Base-by-base conservation (phyloP, 1,140 invertebrate genomes). In the Sarcophaga bullata region DNA sequence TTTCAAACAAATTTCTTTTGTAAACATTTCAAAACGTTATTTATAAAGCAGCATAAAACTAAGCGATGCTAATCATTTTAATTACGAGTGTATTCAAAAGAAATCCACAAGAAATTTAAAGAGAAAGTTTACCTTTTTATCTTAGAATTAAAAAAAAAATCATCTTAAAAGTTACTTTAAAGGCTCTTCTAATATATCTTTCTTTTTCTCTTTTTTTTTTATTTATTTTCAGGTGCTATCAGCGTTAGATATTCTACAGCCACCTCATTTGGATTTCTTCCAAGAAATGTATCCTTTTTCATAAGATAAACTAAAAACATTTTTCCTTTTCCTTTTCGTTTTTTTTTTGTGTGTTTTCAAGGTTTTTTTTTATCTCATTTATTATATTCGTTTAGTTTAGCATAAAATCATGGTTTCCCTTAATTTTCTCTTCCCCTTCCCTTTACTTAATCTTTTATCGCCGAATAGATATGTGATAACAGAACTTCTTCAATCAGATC, bases 211-310 rank as follows among this genome's bases (percentile, higher is more conserved):
- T 81, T 73, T 82, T 83, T 47, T 75, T 50, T 47, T 75, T 84
- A 82, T 86, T 87, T 90, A 89, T 90, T 93, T 93, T 54, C 94
- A 98, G 97, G 97, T 98, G 87, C 92, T 99, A 86, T 98, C 97
- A 87, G 97, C 97, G 84, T 92, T 97, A 91, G 97, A 99, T 91
- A 98, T 98, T 91, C 93, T 99, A 84, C 97, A 99, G 92, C 97
- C 98, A 85, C 97, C 97, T 85, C 97, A 97, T 92, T 94, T 98
- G 91, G 97, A 99, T 92, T 98, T 97, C 93, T 98, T 99, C 92
- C 97, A 98, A 92, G 98, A 99, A 95, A 98, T 99, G 97, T 98
- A 98, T 97, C 96, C 96, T 97, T 97, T 96, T 93, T 84, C n/a
- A 83, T 17, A 82, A 72, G n/a, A 68, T 47, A 62, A 72, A 72